phyloP scores from a whole-genome alignment of 2,113 vertebrate species.

The Noctilio leporinus region DNA sequence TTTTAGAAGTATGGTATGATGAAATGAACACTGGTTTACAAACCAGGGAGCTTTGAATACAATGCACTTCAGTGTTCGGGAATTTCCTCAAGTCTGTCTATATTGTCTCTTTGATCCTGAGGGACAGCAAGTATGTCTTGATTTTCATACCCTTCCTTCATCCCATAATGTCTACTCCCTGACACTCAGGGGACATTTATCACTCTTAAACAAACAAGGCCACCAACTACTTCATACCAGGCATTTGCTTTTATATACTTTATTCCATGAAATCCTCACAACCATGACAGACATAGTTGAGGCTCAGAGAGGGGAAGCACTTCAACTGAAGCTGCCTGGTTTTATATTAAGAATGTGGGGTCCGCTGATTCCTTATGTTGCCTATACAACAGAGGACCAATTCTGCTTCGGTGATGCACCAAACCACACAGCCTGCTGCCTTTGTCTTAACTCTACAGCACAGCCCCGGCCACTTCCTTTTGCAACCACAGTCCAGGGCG shows the following conservation, averaged over 20 bases:
- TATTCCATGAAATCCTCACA: neutral
- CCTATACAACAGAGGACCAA: neutral
- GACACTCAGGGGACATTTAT: neutral
- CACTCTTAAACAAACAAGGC: neutral
- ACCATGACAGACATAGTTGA: neutral
- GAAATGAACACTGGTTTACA: neutral
- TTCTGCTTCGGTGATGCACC: neutral
- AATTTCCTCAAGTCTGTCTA: neutral
- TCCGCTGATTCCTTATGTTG: neutral
- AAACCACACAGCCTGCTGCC: neutral
- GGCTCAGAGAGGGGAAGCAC: neutral
- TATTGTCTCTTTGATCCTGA: neutral
- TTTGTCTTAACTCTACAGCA: constrained; percentile 31
- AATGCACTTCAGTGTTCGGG: neutral
- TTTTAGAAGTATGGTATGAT: neutral
- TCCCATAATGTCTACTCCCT: too few relatives aligned
- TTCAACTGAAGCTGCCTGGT: neutral
- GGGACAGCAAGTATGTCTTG: neutral
- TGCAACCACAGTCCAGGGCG: neutral
- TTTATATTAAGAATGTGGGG: neutral
- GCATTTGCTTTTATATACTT: neutral
- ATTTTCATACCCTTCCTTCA: neutral
- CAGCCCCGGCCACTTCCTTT: constrained; percentile 56
- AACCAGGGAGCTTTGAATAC: neutral
- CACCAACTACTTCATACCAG: neutral